These are phyloP conservation scores for Siderastrea radians DNA, from an alignment of 92 coral and sea anemone species.

Conservation along the genomic window DNA sequence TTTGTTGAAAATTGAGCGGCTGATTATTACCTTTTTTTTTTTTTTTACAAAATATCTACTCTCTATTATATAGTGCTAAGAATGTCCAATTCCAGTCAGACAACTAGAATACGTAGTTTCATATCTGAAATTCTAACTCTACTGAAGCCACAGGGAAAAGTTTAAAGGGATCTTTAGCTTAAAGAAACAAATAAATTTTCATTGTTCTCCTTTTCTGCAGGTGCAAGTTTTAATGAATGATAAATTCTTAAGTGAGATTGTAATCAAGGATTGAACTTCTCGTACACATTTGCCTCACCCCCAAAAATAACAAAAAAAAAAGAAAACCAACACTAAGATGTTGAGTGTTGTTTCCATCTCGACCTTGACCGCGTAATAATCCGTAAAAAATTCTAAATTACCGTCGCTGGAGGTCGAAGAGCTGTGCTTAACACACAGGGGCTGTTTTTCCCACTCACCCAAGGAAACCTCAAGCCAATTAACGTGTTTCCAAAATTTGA, in stretches of 20 bases:
- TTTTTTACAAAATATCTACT: neutral
- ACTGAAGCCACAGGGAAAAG: no score
- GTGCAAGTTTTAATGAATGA: no score
- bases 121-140: neutral
- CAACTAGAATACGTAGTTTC: neutral
- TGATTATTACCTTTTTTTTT: neutral
- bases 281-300: neutral
- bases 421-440: neutral
- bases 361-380: neutral
- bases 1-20: neutral
- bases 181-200: no score
- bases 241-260: neutral
- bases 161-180: no score
- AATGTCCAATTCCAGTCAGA: neutral
- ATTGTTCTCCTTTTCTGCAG: neutral
- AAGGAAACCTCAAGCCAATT: neutral
- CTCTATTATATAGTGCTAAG: neutral
- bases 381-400: neutral
- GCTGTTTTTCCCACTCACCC: neutral
- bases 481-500: conserved; percentile 4
- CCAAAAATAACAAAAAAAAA: neutral
- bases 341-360: neutral
- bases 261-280: neutral
- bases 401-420: conserved; percentile 26
- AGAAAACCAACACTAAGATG: neutral